Evolutionary conservation across 2,888 invertebrate genomes (phyloP).

Genomic region (Glyphotaelius pellucidus): DNA sequence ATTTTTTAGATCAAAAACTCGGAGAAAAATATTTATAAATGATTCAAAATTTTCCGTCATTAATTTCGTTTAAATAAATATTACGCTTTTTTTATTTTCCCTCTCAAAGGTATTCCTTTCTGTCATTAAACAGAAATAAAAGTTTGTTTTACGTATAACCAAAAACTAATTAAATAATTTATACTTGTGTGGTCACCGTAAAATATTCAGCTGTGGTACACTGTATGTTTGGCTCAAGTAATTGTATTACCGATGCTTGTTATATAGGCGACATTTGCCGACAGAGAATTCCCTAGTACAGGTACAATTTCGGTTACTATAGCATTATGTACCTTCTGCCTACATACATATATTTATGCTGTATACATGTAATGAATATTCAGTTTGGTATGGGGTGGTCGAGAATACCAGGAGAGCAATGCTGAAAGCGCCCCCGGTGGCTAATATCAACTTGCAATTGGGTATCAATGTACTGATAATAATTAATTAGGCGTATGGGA

Average conservation of each 20-base stretch:
- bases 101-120: not conserved
- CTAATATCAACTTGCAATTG: not conserved
- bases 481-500: not conserved
- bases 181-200: not conserved
- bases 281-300: not conserved
- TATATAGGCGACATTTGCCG: not conserved
- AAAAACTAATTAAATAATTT: not conserved
- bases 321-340: not conserved
- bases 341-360: not conserved
- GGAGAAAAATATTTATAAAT: too few relatives aligned
- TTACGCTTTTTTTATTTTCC: too few relatives aligned
- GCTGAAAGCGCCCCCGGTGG: not conserved
- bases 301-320: not conserved
- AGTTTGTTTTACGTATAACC: not conserved
- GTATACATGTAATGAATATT: too few relatives aligned
- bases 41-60: too few relatives aligned
- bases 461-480: not conserved
- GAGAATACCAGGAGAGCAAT: not conserved
- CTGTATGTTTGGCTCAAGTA: not conserved
- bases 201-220: not conserved
- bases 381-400: not conserved
- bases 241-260: not conserved
- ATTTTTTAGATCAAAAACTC: too few relatives aligned
- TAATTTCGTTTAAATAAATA: too few relatives aligned
- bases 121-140: not conserved